phyloP scores from a whole-genome alignment of 2,797 vertebrate species.

The Odontamblyopus lacepedii region DNA sequence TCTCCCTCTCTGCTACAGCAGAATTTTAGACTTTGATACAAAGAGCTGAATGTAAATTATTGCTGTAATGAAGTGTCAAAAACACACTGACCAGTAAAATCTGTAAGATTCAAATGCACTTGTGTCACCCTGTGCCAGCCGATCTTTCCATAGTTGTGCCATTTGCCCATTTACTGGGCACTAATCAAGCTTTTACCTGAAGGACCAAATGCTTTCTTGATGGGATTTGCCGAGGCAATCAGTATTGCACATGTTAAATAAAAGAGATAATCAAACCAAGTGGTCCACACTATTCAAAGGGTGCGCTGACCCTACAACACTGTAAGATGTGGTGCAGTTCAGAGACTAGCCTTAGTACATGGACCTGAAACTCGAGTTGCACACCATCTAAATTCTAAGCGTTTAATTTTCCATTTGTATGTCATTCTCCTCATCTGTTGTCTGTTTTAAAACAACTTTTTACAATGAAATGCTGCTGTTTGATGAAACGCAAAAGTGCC shows the following conservation, averaged over 20 bases:
- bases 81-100: constrained; percentile 14
- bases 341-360: constrained; percentile 71
- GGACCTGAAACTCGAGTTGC: constrained; percentile 75
- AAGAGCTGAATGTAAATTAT: constrained; percentile 53
- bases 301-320: constrained; percentile 64
- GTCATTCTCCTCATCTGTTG: constrained; percentile 58
- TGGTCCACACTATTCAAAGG: constrained; percentile 60
- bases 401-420: constrained; percentile 64
- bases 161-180: constrained; percentile 55
- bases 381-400: constrained; percentile 55
- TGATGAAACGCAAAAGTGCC: constrained; percentile 77
- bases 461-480: constrained; percentile 78
- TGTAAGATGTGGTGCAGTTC: constrained; percentile 69
- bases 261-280: constrained; percentile 68
- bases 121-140: constrained; percentile 38
- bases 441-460: constrained; percentile 59
- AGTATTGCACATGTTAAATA: constrained; percentile 66
- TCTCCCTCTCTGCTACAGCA: constrained; percentile 17
- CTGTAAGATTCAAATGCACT: constrained; percentile 40
- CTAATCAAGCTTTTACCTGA: constrained; percentile 52
- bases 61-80: constrained; percentile 26
- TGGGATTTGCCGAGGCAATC: constrained; percentile 70
- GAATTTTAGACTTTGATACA: constrained; percentile 23
- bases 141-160: constrained; percentile 57
- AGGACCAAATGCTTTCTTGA: constrained; percentile 72